phyloP scores from a whole-genome alignment of 2,113 vertebrate genomes.

The Xyliphius kryptos region DNA sequence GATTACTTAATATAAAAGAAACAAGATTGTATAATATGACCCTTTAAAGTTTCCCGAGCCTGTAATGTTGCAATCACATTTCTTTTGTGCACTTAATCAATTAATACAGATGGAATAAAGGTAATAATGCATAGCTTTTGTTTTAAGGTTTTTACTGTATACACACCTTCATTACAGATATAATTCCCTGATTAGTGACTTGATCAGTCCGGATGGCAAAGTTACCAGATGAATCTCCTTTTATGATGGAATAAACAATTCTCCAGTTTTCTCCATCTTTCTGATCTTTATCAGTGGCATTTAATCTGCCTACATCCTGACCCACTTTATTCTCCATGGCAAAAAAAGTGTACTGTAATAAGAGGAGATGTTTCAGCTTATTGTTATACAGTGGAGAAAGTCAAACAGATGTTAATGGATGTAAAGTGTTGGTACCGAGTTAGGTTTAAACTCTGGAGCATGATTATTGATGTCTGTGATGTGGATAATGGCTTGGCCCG shows the following conservation, averaged over 20 bases:
- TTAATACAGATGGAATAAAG: too few relatives aligned
- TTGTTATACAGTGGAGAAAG: too few relatives aligned
- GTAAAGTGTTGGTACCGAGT: constrained; percentile 53
- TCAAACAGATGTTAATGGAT: neutral
- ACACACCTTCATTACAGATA: constrained; percentile 76
- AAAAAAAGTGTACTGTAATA: constrained; percentile 73
- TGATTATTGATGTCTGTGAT: constrained; percentile 90
- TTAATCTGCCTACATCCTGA: constrained; percentile 69
- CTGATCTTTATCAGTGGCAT: constrained; percentile 79
- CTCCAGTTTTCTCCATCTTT: constrained; percentile 80
- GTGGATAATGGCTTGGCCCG: constrained; percentile 71
- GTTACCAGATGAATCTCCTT: constrained; percentile 62
- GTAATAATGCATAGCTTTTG: too few relatives aligned
- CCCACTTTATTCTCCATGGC: constrained; percentile 66
- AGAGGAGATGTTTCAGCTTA: too few relatives aligned
- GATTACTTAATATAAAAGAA: too few relatives aligned
- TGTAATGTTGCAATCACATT: too few relatives aligned
- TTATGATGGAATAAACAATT: constrained; percentile 74
- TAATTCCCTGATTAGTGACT: constrained; percentile 77
- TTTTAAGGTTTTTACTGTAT: too few relatives aligned
- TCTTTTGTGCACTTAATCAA: too few relatives aligned
- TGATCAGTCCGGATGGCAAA: constrained; percentile 79
- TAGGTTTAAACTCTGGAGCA: constrained; percentile 71
- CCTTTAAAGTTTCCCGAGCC: too few relatives aligned
- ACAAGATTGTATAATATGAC: too few relatives aligned